Evolutionary conservation across 2,113 vertebrate genomes (phyloP).

Genomic region (Cyanoliseus patagonus): DNA sequence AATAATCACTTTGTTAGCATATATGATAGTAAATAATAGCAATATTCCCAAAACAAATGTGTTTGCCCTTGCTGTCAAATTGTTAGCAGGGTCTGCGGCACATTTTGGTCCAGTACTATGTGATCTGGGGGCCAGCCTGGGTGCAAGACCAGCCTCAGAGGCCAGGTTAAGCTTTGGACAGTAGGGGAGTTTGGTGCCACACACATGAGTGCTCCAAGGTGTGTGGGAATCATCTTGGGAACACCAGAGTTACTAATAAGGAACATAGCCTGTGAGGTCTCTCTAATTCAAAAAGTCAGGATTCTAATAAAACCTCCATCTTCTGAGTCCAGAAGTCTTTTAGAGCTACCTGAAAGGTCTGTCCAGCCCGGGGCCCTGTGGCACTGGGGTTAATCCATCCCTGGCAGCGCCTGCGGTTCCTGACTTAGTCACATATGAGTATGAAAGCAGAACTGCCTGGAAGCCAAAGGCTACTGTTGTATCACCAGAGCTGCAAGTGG

Average conservation of each 20-base stretch:
- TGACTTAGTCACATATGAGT: not conserved
- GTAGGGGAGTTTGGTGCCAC: not conserved
- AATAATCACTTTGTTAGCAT: not conserved
- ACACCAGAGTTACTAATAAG: not conserved
- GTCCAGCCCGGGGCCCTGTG: not conserved
- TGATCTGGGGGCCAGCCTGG: not conserved
- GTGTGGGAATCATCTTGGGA: not conserved
- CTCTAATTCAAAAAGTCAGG: not conserved
- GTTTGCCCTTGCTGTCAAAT: not conserved
- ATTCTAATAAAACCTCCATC: not conserved
- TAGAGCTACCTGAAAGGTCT: not conserved
- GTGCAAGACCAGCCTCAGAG: not conserved
- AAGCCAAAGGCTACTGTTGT: not conserved
- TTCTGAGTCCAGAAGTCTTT: not conserved
- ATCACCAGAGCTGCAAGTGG: not conserved
- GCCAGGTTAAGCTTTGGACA: not conserved
- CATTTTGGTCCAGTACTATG: not conserved
- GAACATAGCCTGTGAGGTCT: not conserved
- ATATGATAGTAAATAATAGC: not conserved
- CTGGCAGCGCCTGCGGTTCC: not conserved
- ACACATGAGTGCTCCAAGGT: rapidly evolving
- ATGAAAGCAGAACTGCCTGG: not conserved
- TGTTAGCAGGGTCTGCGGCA: not conserved
- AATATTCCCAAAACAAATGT: not conserved
- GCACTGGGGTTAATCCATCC: not conserved